Evolutionary conservation across 2,797 vertebrate genomes (phyloP).

Genomic region (Peromyscus aztecus): DNA sequence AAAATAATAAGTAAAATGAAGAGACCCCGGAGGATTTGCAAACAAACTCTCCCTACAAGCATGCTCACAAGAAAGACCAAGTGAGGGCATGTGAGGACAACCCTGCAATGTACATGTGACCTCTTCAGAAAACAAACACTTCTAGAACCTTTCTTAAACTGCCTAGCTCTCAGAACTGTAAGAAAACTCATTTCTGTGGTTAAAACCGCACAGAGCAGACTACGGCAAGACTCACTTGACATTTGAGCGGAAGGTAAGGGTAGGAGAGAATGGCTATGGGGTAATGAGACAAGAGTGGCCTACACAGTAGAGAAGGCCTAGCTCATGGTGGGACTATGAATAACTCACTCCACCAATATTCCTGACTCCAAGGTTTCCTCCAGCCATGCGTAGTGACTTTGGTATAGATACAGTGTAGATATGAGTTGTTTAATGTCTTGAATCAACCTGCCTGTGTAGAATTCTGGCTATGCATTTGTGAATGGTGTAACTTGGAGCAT

Average conservation of each 20-base stretch:
- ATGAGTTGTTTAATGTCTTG: neutral
- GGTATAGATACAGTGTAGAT: too few relatives aligned
- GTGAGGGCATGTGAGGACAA: neutral
- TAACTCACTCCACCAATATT: neutral
- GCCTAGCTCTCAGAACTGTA: neutral
- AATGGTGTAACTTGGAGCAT: neutral
- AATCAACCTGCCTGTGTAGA: neutral
- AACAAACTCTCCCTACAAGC: neutral
- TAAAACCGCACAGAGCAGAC: neutral
- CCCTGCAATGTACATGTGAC: neutral
- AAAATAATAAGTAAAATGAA: neutral
- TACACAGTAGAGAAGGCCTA: neutral
- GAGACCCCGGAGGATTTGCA: neutral
- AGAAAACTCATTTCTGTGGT: neutral
- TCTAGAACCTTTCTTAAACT: neutral
- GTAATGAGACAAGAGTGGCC: neutral
- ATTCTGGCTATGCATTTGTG: neutral
- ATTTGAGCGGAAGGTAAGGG: neutral
- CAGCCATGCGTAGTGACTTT: neutral
- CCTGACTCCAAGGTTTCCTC: neutral
- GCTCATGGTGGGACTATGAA: neutral
- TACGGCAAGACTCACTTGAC: neutral
- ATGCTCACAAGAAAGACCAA: neutral
- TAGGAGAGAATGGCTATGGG: neutral
- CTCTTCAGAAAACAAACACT: neutral